Conservation (phyloP, 2,113 vertebrate species). For the Cinclus cinclus region DNA sequence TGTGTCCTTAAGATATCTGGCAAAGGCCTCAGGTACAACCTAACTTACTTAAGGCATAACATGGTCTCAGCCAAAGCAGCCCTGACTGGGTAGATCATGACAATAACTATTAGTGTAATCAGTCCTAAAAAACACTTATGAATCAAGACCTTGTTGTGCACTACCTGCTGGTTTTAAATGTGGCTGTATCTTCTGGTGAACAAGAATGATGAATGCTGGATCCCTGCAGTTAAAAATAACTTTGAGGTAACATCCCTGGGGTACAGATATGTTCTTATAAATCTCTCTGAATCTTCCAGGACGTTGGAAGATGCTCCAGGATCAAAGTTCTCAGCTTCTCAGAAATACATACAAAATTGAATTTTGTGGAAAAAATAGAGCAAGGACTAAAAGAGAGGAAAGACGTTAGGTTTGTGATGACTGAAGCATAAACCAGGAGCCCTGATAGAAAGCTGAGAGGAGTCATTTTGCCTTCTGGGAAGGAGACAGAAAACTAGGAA, state of each 20-base stretch:
- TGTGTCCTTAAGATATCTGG: neutral
- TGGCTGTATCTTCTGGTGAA: neutral
- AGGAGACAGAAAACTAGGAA: neutral
- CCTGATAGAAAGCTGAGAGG: neutral
- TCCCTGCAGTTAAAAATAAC: neutral
- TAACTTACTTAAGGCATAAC: neutral
- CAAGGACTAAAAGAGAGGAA: neutral
- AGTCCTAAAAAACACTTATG: neutral
- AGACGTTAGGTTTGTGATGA: accelerated
- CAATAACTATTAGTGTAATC: neutral
- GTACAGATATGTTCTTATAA: neutral
- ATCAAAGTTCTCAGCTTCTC: neutral
- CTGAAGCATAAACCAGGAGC: neutral
- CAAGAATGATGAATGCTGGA: neutral
- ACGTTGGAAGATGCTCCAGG: neutral
- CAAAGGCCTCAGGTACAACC: neutral
- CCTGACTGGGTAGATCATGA: neutral
- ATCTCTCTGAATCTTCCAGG: neutral
- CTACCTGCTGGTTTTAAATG: neutral
- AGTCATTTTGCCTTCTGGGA: neutral
- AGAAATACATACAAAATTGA: neutral
- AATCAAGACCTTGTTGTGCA: neutral
- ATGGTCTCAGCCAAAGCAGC: neutral
- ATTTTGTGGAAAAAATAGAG: neutral
- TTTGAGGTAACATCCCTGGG: neutral